phyloP scores from a whole-genome alignment of 2,888 invertebrate genomes.

The Sinohyriopsis cumingii region DNA sequence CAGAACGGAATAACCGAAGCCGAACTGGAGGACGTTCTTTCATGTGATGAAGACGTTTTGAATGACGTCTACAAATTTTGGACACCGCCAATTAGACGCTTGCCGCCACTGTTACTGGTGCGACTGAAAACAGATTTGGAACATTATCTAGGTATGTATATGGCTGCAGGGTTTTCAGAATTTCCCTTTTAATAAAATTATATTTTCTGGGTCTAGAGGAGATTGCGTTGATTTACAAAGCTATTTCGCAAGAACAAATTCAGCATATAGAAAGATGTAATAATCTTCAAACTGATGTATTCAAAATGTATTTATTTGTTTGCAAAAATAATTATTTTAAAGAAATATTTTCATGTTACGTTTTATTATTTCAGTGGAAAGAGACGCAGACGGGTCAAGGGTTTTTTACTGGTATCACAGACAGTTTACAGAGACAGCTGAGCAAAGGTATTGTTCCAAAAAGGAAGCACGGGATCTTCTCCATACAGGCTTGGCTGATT shows the following conservation, averaged over 20 bases:
- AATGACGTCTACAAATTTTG: conserved; percentile 65
- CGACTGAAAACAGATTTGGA: conserved; percentile 59
- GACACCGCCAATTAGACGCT: conserved; percentile 62
- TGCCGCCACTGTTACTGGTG: conserved; percentile 65
- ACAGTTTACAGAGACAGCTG: conserved; percentile 58
- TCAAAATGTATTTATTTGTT: too few species aligned
- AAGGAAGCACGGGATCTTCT: conserved; percentile 9
- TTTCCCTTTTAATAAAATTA: neutral
- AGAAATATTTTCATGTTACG: too few species aligned
- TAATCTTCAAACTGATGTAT: too few species aligned
- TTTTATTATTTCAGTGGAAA: conserved; percentile 32
- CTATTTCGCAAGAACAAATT: too few species aligned
- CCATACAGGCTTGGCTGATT: conserved; percentile 47
- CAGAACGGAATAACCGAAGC: conserved; percentile 54
- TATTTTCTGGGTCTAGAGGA: neutral
- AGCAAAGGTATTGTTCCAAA: conserved; percentile 41
- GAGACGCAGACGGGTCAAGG: conserved; percentile 45
- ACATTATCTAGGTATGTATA: conserved; percentile 54
- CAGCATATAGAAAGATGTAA: too few species aligned
- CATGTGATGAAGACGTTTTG: conserved; percentile 64
- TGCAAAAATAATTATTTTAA: too few species aligned
- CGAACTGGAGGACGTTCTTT: conserved; percentile 64
- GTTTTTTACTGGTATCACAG: conserved; percentile 62
- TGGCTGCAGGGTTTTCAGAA: neutral
- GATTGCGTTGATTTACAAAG: too few species aligned